Conservation (phyloP, 1,140 invertebrate genomes). For the Goniozus legneri region DNA sequence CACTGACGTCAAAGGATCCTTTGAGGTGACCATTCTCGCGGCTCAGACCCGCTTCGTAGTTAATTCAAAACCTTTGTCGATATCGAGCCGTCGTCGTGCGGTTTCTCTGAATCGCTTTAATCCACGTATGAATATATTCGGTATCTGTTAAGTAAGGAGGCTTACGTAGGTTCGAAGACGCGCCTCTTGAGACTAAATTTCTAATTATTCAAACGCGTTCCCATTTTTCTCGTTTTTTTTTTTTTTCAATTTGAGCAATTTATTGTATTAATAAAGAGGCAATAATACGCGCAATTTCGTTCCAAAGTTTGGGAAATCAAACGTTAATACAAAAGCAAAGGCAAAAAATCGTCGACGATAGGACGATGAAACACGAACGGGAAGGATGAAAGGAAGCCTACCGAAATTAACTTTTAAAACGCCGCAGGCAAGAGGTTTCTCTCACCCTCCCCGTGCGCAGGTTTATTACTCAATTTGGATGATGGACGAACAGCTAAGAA, state of each 20-base stretch:
- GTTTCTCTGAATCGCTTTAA: background rate
- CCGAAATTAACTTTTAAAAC: slow-evolving; percentile 39
- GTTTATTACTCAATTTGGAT: slow-evolving; percentile 45
- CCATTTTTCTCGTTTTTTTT: no score
- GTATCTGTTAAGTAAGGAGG: no score
- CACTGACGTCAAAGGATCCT: slow-evolving; percentile 11
- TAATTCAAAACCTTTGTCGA: slow-evolving; percentile 3
- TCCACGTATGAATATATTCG: no score
- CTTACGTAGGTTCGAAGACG: no score
- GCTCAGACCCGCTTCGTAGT: background rate
- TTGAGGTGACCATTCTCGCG: background rate
- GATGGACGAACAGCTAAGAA: slow-evolving; percentile 33
- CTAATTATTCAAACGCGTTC: no score
- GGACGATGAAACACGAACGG: background rate
- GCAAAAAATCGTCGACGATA: slow-evolving; percentile 12
- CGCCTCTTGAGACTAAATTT: no score
- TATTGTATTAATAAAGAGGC: no score
- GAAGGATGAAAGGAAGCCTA: slow-evolving; percentile 7
- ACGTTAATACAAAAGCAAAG: no score
- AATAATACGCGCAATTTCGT: no score
- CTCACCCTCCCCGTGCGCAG: slow-evolving; percentile 9
- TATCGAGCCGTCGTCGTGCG: background rate
- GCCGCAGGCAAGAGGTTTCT: slow-evolving; percentile 22
- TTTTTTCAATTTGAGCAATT: no score
- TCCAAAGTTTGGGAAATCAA: no score